These are phyloP conservation scores for Vidua chalybeata DNA, from an alignment of 2,113 vertebrate species.

Conservation along the genomic window DNA sequence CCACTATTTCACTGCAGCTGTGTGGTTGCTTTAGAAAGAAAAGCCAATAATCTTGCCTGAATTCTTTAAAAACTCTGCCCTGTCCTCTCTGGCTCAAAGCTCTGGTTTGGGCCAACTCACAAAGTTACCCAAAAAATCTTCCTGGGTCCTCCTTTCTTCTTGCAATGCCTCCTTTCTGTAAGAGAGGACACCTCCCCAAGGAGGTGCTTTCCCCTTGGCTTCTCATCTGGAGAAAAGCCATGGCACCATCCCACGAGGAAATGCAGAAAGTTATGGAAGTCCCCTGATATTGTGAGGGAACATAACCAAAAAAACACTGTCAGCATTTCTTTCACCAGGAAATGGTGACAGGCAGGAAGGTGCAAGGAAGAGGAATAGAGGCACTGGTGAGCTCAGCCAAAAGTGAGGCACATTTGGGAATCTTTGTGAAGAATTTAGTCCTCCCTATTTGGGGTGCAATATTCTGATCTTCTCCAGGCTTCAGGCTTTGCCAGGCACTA, in stretches of 20 bases:
- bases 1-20: background rate
- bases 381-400: background rate
- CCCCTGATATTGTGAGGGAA: background rate
- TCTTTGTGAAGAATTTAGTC: background rate
- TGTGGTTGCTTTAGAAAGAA: background rate
- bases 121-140: background rate
- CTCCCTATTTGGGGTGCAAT: accelerated
- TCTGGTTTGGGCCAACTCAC: background rate
- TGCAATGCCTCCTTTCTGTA: background rate
- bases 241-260: accelerated
- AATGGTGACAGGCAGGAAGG: background rate
- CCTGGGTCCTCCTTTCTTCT: background rate
- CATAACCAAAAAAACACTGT: accelerated
- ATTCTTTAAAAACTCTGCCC: background rate
- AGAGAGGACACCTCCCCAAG: background rate
- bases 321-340: accelerated
- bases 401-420: background rate
- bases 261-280: accelerated
- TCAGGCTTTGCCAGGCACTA: background rate
- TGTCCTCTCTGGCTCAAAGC: background rate
- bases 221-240: background rate
- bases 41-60: background rate
- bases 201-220: accelerated
- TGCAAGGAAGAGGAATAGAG: background rate
- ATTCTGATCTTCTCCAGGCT: background rate